phyloP scores from a whole-genome alignment of 2,113 vertebrate species.

The Arvicanthis niloticus region DNA sequence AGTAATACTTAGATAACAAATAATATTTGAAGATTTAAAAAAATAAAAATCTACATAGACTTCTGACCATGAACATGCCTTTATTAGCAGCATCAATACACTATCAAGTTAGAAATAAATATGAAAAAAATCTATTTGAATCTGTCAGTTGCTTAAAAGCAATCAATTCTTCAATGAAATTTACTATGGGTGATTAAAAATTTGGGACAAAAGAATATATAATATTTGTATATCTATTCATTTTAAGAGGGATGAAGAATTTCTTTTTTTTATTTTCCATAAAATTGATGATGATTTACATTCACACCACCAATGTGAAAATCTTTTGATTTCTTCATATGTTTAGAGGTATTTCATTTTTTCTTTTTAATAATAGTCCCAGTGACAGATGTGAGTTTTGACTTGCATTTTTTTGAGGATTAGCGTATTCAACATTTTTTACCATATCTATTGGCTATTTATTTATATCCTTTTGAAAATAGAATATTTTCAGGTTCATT shows the following conservation, averaged over 20 bases:
- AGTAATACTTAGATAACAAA: slow-evolving; percentile 54
- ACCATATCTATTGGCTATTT: not conserved
- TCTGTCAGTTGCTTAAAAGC: not conserved
- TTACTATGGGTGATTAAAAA: not conserved
- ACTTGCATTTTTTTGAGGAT: not conserved
- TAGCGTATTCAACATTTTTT: not conserved
- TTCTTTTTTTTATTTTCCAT: not conserved
- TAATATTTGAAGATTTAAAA: not conserved
- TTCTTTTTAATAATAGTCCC: not conserved
- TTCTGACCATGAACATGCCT: not conserved
- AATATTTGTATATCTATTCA: not conserved
- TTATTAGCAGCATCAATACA: not conserved
- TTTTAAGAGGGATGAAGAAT: not conserved
- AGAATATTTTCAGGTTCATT: not conserved
- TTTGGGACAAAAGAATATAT: not conserved
- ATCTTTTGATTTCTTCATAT: not conserved
- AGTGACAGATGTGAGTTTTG: not conserved
- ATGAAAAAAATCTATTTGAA: not conserved
- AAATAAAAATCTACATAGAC: not conserved
- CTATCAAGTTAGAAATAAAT: not conserved
- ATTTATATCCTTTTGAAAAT: not conserved
- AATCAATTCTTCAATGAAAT: not conserved
- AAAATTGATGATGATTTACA: not conserved
- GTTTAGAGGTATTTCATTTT: not conserved
- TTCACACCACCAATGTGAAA: not conserved